Conservation (phyloP, 2,888 invertebrate species). For the Ecliptopera silaceata region DNA sequence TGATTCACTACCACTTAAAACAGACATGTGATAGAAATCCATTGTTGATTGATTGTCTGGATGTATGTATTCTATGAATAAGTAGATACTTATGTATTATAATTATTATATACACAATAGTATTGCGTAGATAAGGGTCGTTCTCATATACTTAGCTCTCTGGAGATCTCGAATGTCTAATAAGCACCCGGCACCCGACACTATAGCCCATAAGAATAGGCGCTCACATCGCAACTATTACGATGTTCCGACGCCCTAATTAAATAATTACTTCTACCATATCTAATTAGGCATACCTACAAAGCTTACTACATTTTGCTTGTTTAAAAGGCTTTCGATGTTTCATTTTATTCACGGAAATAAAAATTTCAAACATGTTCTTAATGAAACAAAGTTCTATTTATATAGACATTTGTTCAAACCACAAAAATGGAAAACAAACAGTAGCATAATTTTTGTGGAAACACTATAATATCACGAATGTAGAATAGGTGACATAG, state of each 20-base stretch:
- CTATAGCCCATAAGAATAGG: not conserved
- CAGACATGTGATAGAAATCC: too few species aligned
- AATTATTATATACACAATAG: too few species aligned
- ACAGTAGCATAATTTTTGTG: constrained; percentile 7
- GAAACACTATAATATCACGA: constrained; percentile 16
- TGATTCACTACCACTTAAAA: too few species aligned
- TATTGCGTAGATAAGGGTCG: not conserved
- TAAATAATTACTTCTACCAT: constrained; percentile 1
- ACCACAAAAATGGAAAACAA: too few species aligned
- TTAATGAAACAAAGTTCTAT: too few species aligned
- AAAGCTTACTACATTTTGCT: not conserved
- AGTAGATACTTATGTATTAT: too few species aligned
- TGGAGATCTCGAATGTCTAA: not conserved
- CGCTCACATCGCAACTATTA: not conserved
- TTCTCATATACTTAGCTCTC: not conserved
- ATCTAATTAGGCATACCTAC: not conserved
- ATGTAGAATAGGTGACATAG: constrained; percentile 20
- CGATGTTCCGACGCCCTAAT: not conserved
- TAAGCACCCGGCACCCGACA: not conserved
- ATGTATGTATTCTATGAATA: too few species aligned
- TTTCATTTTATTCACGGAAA: too few species aligned
- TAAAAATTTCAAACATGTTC: too few species aligned
- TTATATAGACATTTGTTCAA: too few species aligned
- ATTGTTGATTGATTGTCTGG: too few species aligned
- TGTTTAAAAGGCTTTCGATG: too few species aligned